A percentile compares a stretch with the other conserved stretches of the same genome.
Evolutionary conservation across 1,140 invertebrate species (phyloP).

Genomic region (Hyles euphorbiae): DNA sequence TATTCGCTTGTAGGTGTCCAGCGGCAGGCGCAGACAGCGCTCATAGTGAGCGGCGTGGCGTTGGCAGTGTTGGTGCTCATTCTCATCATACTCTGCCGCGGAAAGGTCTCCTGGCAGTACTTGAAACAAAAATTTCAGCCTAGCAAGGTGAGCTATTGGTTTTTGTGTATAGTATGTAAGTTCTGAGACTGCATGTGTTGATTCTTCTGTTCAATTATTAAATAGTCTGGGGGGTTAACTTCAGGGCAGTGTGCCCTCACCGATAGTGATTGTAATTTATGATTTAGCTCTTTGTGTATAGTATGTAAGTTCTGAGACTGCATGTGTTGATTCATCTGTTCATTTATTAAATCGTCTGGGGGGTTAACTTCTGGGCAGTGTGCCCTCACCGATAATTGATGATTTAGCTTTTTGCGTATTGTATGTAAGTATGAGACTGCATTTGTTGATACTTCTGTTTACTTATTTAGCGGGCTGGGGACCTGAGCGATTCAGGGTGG

Average conservation of each 20-base stretch:
- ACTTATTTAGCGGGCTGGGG: too few species aligned
- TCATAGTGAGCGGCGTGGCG: slow-evolving; percentile 56
- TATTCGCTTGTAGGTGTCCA: slow-evolving; percentile 44
- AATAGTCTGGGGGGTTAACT: neutral
- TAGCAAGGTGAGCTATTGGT: slow-evolving; percentile 39
- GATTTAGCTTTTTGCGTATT: too few species aligned
- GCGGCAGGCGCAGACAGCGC: slow-evolving; percentile 51
- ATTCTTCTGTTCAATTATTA: neutral
- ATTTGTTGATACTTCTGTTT: too few species aligned
- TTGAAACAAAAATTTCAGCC: slow-evolving; percentile 62
- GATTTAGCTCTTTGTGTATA: too few species aligned
- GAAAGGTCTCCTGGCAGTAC: slow-evolving; percentile 52
- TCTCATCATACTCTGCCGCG: slow-evolving; percentile 48
- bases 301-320: neutral
- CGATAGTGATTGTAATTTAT: too few species aligned
- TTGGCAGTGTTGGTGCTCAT: slow-evolving; percentile 49
- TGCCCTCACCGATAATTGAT: too few species aligned
- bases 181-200: neutral
- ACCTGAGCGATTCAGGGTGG: too few species aligned
- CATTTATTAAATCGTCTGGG: neutral
- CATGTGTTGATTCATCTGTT: neutral
- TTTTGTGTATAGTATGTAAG: slow-evolving; percentile 1
- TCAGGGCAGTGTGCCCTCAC: too few species aligned
- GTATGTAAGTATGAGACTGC: too few species aligned
- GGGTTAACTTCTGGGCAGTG: neutral